Base-by-base conservation (phyloP, 2,797 vertebrate genomes). In the Nannoperca australis region DNA sequence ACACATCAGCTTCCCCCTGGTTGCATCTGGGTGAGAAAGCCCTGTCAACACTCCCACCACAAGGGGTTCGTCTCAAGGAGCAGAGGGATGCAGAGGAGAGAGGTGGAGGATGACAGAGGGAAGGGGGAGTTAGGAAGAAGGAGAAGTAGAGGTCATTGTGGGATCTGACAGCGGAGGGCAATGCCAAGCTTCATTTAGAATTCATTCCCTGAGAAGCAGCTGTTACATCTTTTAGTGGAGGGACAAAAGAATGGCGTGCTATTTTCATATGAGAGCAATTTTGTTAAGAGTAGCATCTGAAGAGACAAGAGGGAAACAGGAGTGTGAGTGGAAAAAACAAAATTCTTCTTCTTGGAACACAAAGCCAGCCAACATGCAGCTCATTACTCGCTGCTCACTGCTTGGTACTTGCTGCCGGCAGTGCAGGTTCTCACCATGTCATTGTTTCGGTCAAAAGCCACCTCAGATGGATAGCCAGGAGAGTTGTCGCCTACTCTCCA, bases 201-300 rank as follows among this genome's bases (percentile, higher is more conserved):
- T 95, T 94, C 84, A 79, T 87, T 94, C 90, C 78, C 89, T 85
- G 87, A 94, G 91, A 93, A 90, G 91, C 92, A 93, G 90, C 93
- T 93, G 91, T 91, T 95, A 80, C 92, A 93, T 95, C 91, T 94
- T 94, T 95, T 93, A 94, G 93, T 85, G 85, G 77, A 81, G 64
- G 87, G 91, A 94, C 83, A 93, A 93, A 91, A 85, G 84, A 84
- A 89, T 81, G 79, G 66, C 44, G 42, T 88, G 89, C 83, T 81
- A 87, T 87, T 93, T 92, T 91, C 86, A 88, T 86, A 73, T 7
- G 50, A 89, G 77, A 63, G 85, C 87, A 64, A 79, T 88, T 90
- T 93, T 86, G 67, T 88, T 88, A 86, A 88, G 82, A 90, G 88
- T 77, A 68, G 74, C 76, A 79, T 85, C 83, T 54, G 73, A 87